Conservation (phyloP, 2,797 vertebrate species). For the Enteromius paludinosus region DNA sequence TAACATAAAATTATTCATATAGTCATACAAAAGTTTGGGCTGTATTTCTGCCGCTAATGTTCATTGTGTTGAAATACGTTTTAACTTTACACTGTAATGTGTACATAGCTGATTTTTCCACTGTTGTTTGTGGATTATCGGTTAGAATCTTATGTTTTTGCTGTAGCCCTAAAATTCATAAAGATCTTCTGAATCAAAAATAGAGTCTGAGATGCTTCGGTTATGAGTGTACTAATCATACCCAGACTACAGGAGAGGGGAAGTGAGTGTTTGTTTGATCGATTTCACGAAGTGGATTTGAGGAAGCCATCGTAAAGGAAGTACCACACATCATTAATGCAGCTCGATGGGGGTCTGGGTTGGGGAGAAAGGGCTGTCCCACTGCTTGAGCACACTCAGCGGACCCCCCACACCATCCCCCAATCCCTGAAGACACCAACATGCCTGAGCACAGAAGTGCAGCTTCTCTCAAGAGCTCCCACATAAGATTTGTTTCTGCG, state of each 20-base stretch:
- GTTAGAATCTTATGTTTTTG: not conserved
- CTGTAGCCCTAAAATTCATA: not conserved
- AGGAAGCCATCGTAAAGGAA: constrained; percentile 47
- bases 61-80: not conserved
- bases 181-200: not conserved
- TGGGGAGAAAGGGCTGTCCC: constrained; percentile 16
- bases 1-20: not conserved
- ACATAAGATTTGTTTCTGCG: not conserved
- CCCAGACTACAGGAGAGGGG: constrained; percentile 6
- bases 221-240: not conserved
- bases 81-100: not conserved
- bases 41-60: not conserved
- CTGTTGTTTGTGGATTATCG: not conserved
- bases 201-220: not conserved
- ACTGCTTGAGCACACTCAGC: not conserved
- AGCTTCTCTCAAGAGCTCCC: constrained; percentile 31
- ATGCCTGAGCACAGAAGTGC: constrained; percentile 19
- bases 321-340: constrained; percentile 29
- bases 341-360: constrained; percentile 12
- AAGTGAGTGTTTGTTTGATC: constrained; percentile 54
- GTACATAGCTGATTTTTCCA: not conserved
- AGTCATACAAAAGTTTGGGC: not conserved
- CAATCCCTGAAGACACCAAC: constrained; percentile 31
- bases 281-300: constrained; percentile 35
- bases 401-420: constrained; percentile 17